These are phyloP conservation scores for Chauna torquata DNA, from an alignment of 2,113 vertebrate species.

Conservation along the genomic window DNA sequence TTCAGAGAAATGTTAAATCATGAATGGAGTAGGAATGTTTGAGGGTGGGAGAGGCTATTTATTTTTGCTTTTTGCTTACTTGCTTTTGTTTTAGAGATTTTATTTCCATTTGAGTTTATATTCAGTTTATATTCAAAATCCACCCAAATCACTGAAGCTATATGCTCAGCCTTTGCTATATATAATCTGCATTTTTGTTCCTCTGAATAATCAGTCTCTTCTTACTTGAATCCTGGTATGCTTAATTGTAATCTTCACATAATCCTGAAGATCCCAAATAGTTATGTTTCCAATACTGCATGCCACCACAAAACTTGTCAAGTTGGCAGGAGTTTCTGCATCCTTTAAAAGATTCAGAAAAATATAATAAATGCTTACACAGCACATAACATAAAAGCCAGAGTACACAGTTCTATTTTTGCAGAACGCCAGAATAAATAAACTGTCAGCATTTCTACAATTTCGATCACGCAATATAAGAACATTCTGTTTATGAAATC, in stretches of 20 bases:
- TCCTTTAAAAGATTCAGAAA: conserved; percentile 71
- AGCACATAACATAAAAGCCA: not conserved
- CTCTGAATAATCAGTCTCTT: not conserved
- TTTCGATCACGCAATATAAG: conserved; percentile 47
- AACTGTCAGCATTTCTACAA: conserved; percentile 66
- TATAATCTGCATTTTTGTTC: not conserved
- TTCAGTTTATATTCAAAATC: not conserved
- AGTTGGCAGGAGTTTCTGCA: conserved; percentile 58
- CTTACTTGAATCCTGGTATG: conserved; percentile 84
- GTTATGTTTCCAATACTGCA: conserved; percentile 91
- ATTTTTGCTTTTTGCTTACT: not conserved
- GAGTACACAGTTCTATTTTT: conserved; percentile 41
- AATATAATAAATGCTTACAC: not conserved
- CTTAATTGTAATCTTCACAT: conserved; percentile 86
- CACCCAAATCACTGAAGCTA: not conserved
- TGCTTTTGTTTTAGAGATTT: not conserved
- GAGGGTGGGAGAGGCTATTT: not conserved
- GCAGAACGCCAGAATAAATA: conserved; percentile 51
- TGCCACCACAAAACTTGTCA: conserved; percentile 94
- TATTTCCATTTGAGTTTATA: not conserved
- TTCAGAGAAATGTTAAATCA: not conserved
- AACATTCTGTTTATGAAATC: conserved; percentile 68
- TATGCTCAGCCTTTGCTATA: not conserved
- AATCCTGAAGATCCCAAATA: conserved; percentile 83
- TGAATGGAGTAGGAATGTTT: not conserved